Base-by-base conservation (phyloP, 2,113 vertebrate species). In the Malurus melanocephalus region DNA sequence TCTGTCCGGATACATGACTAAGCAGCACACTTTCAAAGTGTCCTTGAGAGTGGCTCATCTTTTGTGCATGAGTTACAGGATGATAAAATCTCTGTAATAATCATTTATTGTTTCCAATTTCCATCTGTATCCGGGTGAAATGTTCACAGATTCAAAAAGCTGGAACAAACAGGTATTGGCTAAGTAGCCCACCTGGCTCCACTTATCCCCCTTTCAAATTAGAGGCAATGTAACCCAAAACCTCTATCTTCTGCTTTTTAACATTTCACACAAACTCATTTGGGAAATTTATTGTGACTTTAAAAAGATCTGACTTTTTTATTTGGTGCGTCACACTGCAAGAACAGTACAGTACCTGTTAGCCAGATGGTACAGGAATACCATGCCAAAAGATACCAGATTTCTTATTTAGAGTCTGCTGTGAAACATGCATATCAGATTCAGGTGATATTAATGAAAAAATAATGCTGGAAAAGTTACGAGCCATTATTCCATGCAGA, bases 191-290 rank as follows among this genome's bases (percentile, higher is more conserved):
- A 97, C 96, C 97, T 98, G 97, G 96, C 94, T 97, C 93, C 94
- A 94, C 93, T 98, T 97, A 97, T 91, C 93, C 89, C 40, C 56
- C 92, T 96, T 97, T 96, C 89, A 96, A 97, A 97, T 94, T 94
- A 96, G 97, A 95, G 93, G 91, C 94, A 95, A 77, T 33, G 91
- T 96, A 97, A 98, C 92, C 95, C 91, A 86, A 97, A 96, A 93
- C 97, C 96, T 96, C 96, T 97, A 96, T 97, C 96, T 97, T 97
- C 92, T 95, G 96, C 93, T 94, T 97, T 97, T 96, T 97, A 97
- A 95, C 95, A 95, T 94, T 97, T 97, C 96, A 96, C 95, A 96
- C 95, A 94, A 94, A 88, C 94, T 94, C 94, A 95, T 97, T 97
- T 95, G 89, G 95, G 85, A 97, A 97, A 97, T 98, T 97, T 97